Evolutionary conservation across 2,888 invertebrate genomes (phyloP), one percentile per base, ranked within the genome.

Genomic region (Scaptomyza tumidula): DNA sequence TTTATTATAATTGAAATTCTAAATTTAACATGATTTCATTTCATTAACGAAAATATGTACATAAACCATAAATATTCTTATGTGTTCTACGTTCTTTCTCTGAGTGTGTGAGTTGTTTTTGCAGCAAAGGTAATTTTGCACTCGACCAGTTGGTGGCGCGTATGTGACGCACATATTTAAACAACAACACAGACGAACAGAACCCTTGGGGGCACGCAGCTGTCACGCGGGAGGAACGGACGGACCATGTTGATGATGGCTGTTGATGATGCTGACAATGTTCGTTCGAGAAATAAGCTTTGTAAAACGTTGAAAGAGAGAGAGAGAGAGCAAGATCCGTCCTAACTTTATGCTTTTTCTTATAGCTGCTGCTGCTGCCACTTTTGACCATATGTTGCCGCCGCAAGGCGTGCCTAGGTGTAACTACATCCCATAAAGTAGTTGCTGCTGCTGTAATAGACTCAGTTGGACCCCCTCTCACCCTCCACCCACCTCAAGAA

Each of bases 101-200:
- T 29, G 7, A 29, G 29, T 29, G 29, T 29, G 29, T 7, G 5
- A 19, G 11, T 65, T 52, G 56, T 61, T 56, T 65, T 62, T 60
- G 64, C 65, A 65, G 46, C 80, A 67, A 86, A 83, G 88, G 82
- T 88, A 88, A 86, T 83, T 80, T 77, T 77, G 43, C 50, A 50
- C 16, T 56, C 71, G 59, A 75, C 70, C 71, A 58, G 71, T 61
- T 61, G 56, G 55, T 53, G 64, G 53, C 80, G 87, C 80, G 88
- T 82, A 87, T 91, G 90, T 91, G 90, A 90, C 88, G 87, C 78
- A 83, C 81, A 88, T 89, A 81, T 72, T 67, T 71, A 84, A 80
- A 75, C 84, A 68, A 83, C 48, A 37, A 37, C 37, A 37, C 37
- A 37, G 4, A 37, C 66, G 54, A 60, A 46, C 14, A 41, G 61